Evolutionary conservation across 2,113 vertebrate species (phyloP).

Genomic region (Ascaphus truei): DNA sequence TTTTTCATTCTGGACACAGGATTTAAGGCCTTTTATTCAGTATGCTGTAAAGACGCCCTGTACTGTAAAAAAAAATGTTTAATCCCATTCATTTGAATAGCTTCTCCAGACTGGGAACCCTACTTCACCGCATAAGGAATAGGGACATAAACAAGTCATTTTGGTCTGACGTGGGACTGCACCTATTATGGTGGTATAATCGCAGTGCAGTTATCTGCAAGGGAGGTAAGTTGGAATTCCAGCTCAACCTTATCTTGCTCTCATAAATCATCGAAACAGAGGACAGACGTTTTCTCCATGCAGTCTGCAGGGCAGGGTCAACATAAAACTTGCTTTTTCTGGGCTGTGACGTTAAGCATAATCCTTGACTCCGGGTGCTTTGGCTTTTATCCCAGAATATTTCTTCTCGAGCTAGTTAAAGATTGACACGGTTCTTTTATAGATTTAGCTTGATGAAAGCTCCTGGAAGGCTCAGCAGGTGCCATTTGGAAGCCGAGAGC

Average conservation of each 20-base stretch:
- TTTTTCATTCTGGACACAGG: too few relatives aligned
- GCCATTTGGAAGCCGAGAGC: not conserved
- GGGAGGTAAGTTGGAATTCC: not conserved
- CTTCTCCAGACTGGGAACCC: too few relatives aligned
- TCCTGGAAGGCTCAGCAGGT: not conserved
- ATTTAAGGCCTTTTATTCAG: too few relatives aligned
- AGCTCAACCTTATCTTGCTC: not conserved
- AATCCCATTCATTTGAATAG: too few relatives aligned
- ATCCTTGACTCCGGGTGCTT: not conserved
- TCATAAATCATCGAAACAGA: too few relatives aligned
- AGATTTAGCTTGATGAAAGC: not conserved
- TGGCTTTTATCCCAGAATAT: not conserved
- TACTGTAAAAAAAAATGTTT: too few relatives aligned
- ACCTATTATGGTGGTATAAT: not conserved
- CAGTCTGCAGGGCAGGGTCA: not conserved
- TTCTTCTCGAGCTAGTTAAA: not conserved
- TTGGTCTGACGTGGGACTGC: not conserved
- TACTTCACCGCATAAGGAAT: too few relatives aligned
- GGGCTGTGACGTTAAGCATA: not conserved
- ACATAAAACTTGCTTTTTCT: not conserved
- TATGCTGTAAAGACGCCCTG: too few relatives aligned
- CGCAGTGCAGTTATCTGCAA: not conserved
- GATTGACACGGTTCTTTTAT: not conserved
- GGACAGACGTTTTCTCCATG: too few relatives aligned
- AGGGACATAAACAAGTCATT: not conserved